Evolutionary conservation across 2,113 vertebrate species (phyloP).

Genomic region (Bucco capensis): DNA sequence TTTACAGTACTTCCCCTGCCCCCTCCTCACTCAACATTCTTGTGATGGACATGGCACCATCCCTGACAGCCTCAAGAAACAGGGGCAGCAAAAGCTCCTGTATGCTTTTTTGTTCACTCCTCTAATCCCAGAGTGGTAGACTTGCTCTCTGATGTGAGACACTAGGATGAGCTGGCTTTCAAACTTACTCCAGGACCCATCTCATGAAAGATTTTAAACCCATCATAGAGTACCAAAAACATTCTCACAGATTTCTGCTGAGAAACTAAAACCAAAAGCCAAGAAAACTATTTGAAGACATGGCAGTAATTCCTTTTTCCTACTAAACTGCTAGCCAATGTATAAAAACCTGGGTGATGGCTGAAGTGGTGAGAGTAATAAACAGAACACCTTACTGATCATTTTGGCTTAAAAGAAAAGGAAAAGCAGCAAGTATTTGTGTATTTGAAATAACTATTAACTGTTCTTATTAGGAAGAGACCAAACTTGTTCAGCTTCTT

Average conservation of each 20-base stretch:
- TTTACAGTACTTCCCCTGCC: neutral
- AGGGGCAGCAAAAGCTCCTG: neutral
- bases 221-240: neutral
- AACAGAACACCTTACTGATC: slow-evolving; percentile 29
- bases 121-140: neutral
- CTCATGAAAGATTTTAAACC: neutral
- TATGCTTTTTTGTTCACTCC: neutral
- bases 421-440: slow-evolving; percentile 51
- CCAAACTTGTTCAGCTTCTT: slow-evolving; percentile 56
- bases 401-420: slow-evolving; percentile 48
- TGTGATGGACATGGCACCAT: neutral
- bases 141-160: neutral
- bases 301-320: neutral
- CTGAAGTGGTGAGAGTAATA: neutral
- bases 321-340: neutral
- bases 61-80: neutral
- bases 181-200: neutral
- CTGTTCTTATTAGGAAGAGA: slow-evolving; percentile 61
- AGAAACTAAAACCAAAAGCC: neutral
- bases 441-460: slow-evolving; percentile 55
- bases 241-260: neutral
- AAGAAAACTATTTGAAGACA: neutral
- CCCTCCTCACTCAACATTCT: neutral
- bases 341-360: neutral
- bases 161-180: neutral